phyloP scores from a whole-genome alignment of 35 echinoderm and acorn worm species.

The Eucidaris tribuloides region DNA sequence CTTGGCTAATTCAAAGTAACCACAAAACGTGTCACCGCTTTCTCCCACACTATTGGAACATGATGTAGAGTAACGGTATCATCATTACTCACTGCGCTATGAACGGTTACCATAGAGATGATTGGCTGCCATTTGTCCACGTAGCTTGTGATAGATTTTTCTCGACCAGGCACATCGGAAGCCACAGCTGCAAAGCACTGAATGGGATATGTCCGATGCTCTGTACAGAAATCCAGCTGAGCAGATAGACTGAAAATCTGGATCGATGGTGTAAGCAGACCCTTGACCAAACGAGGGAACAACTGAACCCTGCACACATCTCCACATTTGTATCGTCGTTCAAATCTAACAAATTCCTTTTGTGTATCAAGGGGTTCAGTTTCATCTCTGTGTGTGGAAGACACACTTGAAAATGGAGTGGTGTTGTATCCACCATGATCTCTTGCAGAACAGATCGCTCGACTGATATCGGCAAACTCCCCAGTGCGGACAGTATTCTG shows the following conservation, averaged over 20 bases:
- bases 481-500: constrained; percentile 32
- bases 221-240: constrained; percentile 58
- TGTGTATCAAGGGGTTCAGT: constrained; percentile 1
- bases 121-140: constrained; percentile 24
- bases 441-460: constrained; percentile 3
- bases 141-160: constrained; percentile 6
- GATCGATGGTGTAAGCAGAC: constrained; percentile 44
- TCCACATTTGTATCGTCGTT: constrained; percentile 25
- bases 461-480: constrained; percentile 29
- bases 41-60: constrained; percentile 39
- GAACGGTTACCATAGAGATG: constrained; percentile 25
- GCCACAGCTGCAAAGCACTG: constrained; percentile 60
- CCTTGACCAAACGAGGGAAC: constrained; percentile 25
- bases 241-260: constrained; percentile 68
- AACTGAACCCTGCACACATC: constrained; percentile 66
- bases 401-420: too few species aligned
- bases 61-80: constrained; percentile 36
- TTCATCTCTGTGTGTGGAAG: constrained; percentile 23
- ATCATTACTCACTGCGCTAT: constrained; percentile 39
- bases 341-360: constrained; percentile 41
- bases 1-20: neutral
- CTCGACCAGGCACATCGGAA: neutral
- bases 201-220: constrained; percentile 66
- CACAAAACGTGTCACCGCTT: neutral
- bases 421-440: constrained; percentile 1